Base-by-base conservation (phyloP, 2,888 invertebrate genomes). In the Coelogynopora nodosa region DNA sequence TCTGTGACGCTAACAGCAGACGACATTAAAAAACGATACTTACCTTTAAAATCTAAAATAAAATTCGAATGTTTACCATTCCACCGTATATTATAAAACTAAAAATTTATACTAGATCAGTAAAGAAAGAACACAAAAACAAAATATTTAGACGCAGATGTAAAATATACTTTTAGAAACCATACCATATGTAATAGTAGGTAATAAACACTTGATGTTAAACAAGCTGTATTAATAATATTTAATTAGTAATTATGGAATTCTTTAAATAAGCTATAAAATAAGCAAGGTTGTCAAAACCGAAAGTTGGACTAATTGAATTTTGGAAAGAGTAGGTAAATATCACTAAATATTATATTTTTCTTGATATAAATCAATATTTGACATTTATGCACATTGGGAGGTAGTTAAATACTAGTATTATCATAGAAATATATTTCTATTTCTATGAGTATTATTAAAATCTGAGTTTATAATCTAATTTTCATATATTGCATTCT, bases 1-100 rank as follows among this genome's bases (percentile, higher is more conserved):
- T 74, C 27, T 74, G 74, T 74, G 74, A 74, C 27, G 5, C 74
- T 74, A 74, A 74, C 74, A 74, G 74, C 74, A 74, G 74, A 74
- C 23, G 27, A 74, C 74, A 74, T 74, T 49, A 23, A 74, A 74
- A 74, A 74, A 74, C 27, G 74, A 74, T 74, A 74, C 74, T 74
- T 74, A 74, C 74, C 74, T 74, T 74, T 74, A 74, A 74, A 74
- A 23, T 74, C 74, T 74, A 13, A 13, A 49, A 49, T 49, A 49
- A 49, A 49, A 49, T 49, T 49, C 49, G 18, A 49, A 49, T 5
- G 49, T 49, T 49, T 18, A 49, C 49, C 49, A 49, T 49, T 49
- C 49, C 49, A 49, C 49, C 49, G 18, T 49, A 49, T 49, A 49
- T 49, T 49, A 49, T 49, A 18, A 49, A 49, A 49, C 49, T 49